Evolutionary conservation across 2,888 invertebrate species (phyloP).

Genomic region (Brenthis hecate): DNA sequence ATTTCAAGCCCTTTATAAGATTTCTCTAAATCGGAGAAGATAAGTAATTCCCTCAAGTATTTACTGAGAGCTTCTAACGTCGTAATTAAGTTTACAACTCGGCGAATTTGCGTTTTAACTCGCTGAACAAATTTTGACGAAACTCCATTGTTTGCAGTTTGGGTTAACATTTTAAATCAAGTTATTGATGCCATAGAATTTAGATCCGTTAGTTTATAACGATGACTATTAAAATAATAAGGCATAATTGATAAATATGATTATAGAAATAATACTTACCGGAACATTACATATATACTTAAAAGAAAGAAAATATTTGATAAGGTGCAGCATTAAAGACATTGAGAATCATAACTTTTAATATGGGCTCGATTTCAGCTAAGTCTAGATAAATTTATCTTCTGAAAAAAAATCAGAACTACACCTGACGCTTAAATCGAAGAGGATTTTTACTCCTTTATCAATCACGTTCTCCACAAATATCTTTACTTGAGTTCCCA

Average conservation of each 20-base stretch:
- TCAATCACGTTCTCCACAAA: too few relatives aligned
- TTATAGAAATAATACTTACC: too few relatives aligned
- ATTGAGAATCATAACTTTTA: too few relatives aligned
- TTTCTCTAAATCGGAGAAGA: constrained; percentile 24
- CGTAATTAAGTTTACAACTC: constrained; percentile 39
- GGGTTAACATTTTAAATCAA: constrained; percentile 35
- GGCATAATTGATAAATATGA: constrained; percentile 6
- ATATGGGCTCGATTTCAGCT: too few relatives aligned
- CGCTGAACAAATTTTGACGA: constrained; percentile 36
- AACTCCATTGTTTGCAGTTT: constrained; percentile 38
- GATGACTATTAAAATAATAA: constrained; percentile 3
- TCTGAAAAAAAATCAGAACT: too few relatives aligned
- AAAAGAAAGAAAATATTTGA: too few relatives aligned
- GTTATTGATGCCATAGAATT: constrained; percentile 26
- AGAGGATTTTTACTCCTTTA: too few relatives aligned
- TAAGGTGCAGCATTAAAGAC: too few relatives aligned
- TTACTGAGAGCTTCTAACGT: constrained; percentile 34
- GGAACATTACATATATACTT: too few relatives aligned
- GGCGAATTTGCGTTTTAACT: constrained; percentile 39
- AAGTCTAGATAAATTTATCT: too few relatives aligned
- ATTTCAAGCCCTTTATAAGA: constrained; percentile 15
- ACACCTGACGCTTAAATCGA: too few relatives aligned
- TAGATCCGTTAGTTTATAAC: constrained; percentile 1
- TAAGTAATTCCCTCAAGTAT: constrained; percentile 34
- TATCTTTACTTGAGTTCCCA: too few relatives aligned